Conservation (phyloP, 53 echinoderm and acorn worm genomes). For the Patiria pectinifera region DNA sequence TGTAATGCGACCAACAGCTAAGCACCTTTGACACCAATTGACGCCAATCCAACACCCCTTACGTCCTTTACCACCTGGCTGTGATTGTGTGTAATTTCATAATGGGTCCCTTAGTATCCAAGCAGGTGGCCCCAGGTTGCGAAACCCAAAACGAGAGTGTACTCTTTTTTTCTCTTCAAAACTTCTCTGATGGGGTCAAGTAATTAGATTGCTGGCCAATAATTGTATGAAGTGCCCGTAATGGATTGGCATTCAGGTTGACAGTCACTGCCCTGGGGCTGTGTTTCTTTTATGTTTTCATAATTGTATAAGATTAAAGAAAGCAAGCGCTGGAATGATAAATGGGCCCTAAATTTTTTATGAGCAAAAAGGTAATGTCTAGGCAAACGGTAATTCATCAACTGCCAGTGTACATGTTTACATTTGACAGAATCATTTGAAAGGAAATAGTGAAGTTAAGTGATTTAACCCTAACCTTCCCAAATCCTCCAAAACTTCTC, state of each 20-base stretch:
- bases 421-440: no score
- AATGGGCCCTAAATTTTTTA: no score
- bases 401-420: no score
- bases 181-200: slow-evolving; percentile 22
- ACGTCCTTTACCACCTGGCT: slow-evolving; percentile 31
- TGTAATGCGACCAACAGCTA: slow-evolving; percentile 10
- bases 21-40: slow-evolving; percentile 49
- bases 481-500: no score
- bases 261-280: neutral
- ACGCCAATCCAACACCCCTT: slow-evolving; percentile 30
- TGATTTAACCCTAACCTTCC: no score
- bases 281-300: no score
- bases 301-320: no score
- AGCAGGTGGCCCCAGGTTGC: slow-evolving; percentile 19
- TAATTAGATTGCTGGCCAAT: slow-evolving; percentile 40
- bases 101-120: slow-evolving; percentile 32
- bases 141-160: slow-evolving; percentile 31
- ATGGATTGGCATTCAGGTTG: slow-evolving; percentile 4
- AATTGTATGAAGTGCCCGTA: neutral
- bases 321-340: no score
- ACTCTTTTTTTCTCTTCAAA: neutral
- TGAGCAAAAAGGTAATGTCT: no score
- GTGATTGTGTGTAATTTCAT: slow-evolving; percentile 47
- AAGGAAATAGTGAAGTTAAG: no score
- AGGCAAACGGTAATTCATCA: no score